Conservation (phyloP, 2,797 vertebrate species). For the Sebastes baramenuke region DNA sequence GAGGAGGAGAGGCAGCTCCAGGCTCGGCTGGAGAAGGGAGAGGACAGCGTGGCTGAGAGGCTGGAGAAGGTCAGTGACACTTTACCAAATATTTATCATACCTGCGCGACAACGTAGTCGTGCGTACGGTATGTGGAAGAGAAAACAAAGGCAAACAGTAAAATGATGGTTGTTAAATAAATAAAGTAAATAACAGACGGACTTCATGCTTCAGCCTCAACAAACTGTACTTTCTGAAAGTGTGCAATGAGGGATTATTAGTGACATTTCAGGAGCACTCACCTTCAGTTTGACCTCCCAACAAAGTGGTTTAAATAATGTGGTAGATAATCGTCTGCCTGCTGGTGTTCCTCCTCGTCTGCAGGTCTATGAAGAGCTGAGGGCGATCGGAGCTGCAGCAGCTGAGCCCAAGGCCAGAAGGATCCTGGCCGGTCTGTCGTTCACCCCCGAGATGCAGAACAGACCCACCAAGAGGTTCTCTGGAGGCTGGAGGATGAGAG, state of each 20-base stretch:
- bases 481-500: constrained; percentile 95
- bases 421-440: constrained; percentile 92
- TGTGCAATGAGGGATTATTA: neutral
- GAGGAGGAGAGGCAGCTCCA: constrained; percentile 89
- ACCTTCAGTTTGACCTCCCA: neutral
- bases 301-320: neutral
- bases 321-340: neutral
- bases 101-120: too few relatives aligned
- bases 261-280: neutral
- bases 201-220: neutral
- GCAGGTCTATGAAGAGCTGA: constrained; percentile 91
- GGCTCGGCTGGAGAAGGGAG: constrained; percentile 87
- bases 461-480: constrained; percentile 93
- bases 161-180: neutral
- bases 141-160: neutral
- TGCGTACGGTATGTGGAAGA: neutral
- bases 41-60: constrained; percentile 86
- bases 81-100: too few relatives aligned
- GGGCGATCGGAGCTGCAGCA: constrained; percentile 88
- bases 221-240: neutral
- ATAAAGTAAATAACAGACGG: neutral
- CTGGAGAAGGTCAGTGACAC: constrained; percentile 84
- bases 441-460: constrained; percentile 94
- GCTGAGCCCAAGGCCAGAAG: constrained; percentile 91
- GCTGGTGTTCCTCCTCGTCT: neutral